Evolutionary conservation across 2,888 invertebrate genomes (phyloP).

Genomic region (Cataglyphis rosenhaueri): DNA sequence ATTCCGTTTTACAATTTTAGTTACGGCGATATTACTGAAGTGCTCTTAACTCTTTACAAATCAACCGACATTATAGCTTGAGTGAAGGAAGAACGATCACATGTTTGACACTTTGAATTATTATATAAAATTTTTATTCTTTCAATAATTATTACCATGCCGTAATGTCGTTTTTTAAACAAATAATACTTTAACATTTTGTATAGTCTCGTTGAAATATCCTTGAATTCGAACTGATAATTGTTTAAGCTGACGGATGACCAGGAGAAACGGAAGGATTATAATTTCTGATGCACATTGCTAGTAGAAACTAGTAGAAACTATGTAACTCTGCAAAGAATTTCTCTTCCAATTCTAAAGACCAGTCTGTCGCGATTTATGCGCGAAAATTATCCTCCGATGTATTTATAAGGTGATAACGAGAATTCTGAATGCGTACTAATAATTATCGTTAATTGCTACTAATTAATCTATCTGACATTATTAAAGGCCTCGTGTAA

Average conservation of each 20-base stretch:
- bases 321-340: slow-evolving; percentile 10
- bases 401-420: slow-evolving; percentile 57
- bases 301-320: slow-evolving; percentile 52
- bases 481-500: slow-evolving; percentile 43
- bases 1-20: slow-evolving; percentile 35
- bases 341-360: slow-evolving; percentile 37
- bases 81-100: too few species aligned
- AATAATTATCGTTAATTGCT: slow-evolving; percentile 59
- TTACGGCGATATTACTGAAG: slow-evolving; percentile 16
- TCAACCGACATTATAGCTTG: not conserved
- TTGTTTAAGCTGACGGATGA: slow-evolving; percentile 46
- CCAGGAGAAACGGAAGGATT: slow-evolving; percentile 47
- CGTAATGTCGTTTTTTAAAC: not conserved
- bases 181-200: not conserved
- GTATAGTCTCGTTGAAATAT: not conserved
- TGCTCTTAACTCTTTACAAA: slow-evolving; percentile 13
- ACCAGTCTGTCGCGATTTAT: slow-evolving; percentile 54
- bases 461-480: slow-evolving; percentile 62
- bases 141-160: not conserved
- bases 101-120: not conserved
- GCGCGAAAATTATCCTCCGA: slow-evolving; percentile 51
- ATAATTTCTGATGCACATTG: slow-evolving; percentile 11
- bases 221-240: slow-evolving; percentile 56
- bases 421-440: slow-evolving; percentile 19
- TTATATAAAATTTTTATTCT: not conserved